These are phyloP conservation scores for Girardia tigrina DNA, from an alignment of 2,888 invertebrate species.

Conservation along the genomic window DNA sequence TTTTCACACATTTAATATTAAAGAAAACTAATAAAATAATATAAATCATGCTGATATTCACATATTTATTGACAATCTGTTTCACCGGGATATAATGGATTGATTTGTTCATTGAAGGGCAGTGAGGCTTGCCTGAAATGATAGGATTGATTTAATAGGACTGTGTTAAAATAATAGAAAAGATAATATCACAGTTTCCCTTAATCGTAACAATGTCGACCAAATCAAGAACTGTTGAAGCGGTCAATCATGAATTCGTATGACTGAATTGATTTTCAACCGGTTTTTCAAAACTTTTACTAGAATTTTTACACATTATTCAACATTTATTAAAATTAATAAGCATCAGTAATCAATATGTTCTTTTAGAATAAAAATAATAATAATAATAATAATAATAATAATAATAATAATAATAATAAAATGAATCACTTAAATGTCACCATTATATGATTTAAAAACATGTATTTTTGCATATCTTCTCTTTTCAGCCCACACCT, in stretches of 20 bases:
- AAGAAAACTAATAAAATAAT: too few relatives aligned
- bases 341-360: too few relatives aligned
- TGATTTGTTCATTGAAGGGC: slow-evolving; percentile 1
- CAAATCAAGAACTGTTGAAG: slow-evolving; percentile 6
- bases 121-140: background rate
- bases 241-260: slow-evolving; percentile 3
- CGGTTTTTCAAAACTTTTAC: background rate
- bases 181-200: slow-evolving; percentile 10
- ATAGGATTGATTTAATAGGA: background rate
- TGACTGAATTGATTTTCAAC: background rate
- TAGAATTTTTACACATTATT: too few relatives aligned
- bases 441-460: too few relatives aligned
- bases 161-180: background rate
- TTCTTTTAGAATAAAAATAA: background rate
- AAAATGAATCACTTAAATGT: background rate
- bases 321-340: too few relatives aligned
- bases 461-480: too few relatives aligned
- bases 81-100: slow-evolving; percentile 1
- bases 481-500: too few relatives aligned
- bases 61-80: background rate
- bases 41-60: too few relatives aligned
- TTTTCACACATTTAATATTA: too few relatives aligned
- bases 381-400: background rate
- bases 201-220: background rate
- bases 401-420: background rate